Evolutionary conservation across 1,140 invertebrate genomes (phyloP), one percentile per base, ranked within the genome.

Genomic region (Plectrocnemia conspersa): DNA sequence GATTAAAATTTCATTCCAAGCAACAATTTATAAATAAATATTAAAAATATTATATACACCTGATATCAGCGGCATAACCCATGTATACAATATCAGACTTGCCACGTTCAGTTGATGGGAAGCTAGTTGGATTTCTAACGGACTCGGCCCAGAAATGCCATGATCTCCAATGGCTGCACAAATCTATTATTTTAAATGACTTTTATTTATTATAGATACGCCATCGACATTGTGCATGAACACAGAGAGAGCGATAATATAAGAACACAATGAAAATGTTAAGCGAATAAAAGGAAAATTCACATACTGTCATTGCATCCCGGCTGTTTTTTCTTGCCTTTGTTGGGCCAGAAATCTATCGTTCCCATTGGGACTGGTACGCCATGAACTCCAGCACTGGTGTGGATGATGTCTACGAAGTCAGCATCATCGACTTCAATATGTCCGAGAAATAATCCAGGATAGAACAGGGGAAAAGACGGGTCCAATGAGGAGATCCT

Each of bases 341-440:
- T 72, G 59, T 83, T 83, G 0, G 81, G 79, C 77, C 78, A 82
- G 65, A 82, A 82, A 59, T 83, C 82, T 1, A 70, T 79, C 0
- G 77, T 79, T 1, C 80, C 81, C 0, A 78, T 80, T 16, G 69
- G 61, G 0, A 74, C 71, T 0, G 76, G 75, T 1, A 76, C 76
- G 0, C 79, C 79, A 54, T 81, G 81, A 0, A 74, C 61, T 2
- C 77, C 76, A 2, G 78, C 81, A 59, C 86, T 82, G 1, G 84
- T 83, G 60, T 87, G 84, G 49, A 86, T 84, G 0, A 83, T 74
- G 62, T 85, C 83, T 2, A 85, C 82, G 42, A 84, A 82, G 16
- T 77, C 69, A 0, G 81, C 83, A 64, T 87, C 83, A 29, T 67
- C 69, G n/a, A 75, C 75, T 44, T 75, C 77, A 1, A 88, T 70